Evolutionary conservation across 2,888 invertebrate genomes (phyloP), one percentile per base, ranked within the genome.

Genomic region (Villa cingulata): DNA sequence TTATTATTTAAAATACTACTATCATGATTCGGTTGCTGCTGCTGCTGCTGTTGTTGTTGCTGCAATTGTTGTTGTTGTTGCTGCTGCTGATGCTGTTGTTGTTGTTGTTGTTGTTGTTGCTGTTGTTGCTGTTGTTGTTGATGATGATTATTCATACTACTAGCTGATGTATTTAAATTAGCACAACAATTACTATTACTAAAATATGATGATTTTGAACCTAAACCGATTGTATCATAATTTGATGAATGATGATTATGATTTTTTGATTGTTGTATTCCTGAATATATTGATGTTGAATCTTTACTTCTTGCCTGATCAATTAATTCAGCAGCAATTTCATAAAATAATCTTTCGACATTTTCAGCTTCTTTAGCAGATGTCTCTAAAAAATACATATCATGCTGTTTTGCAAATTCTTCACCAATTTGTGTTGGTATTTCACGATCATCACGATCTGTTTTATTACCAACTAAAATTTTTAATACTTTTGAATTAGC

Each of bases 311-410:
- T 78, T n/a, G 87, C 87, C 77, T 87, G 87, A 78, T 88, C 88
- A 80, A 89, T 89, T 45, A 90, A 74, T 70, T 86, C 90, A 53
- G 85, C 86, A 53, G 96, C 96, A 59, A 97, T 96, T 72, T 96
- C 94, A 79, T 91, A 87, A 68, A 97, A 97, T 50, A 97, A 73
- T 63, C 86, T 80, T 66, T 97, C 96, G 4, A 97, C 96, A 72
- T 97, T 96, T 61, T 96, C 95, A 2, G 95, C 90, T 70, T 96
- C 94, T 66, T 96, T 92, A 1, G 96, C 96, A 1, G 96, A 96
- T 0, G 96, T 97, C 73, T 97, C 96, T 57, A 97, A 75, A 72
- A 95, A 97, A 69, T 94, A 92, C 91, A 97, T 97, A 59, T 89
- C 88, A 63, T 96, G 90, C 57, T 89, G 79, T 62, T 88, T 87